phyloP scores from a whole-genome alignment of 1,140 invertebrate genomes.

The Gonatopus flavifemur region DNA sequence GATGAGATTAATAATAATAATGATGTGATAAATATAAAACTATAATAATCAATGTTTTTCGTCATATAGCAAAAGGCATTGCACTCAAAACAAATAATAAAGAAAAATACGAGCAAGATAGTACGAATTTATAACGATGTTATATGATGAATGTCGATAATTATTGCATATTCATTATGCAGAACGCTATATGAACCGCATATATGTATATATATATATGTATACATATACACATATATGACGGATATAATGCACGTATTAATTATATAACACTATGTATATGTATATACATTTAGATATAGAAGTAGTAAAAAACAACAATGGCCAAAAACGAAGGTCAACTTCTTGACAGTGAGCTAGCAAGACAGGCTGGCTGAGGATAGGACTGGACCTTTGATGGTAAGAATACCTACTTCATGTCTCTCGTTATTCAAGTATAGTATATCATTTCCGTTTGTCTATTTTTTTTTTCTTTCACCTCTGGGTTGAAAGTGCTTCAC shows the following conservation, averaged over 20 bases:
- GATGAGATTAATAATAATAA: no score
- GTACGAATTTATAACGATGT: conserved; percentile 33
- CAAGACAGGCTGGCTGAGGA: conserved; percentile 53
- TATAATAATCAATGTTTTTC: no score
- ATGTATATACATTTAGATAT: conserved; percentile 51
- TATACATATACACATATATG: conserved; percentile 37
- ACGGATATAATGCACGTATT: conserved; percentile 11
- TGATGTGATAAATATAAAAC: conserved; percentile 25
- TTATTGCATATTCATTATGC: conserved; percentile 23
- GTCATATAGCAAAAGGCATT: conserved; percentile 39
- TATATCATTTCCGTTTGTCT: no score
- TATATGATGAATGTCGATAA: conserved; percentile 34
- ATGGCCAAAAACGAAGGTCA: conserved; percentile 89
- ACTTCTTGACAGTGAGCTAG: conserved; percentile 79
- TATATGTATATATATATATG: conserved; percentile 27
- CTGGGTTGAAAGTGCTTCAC: no score
- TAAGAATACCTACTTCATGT: no score
- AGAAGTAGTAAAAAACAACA: conserved; percentile 64
- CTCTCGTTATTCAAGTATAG: no score
- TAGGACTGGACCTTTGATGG: conserved; percentile 21
- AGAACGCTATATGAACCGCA: conserved; percentile 25
- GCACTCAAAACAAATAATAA: conserved; percentile 42
- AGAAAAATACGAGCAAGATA: conserved; percentile 41
- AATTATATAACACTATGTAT: conserved; percentile 36
- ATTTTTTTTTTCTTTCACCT: no score